Evolutionary conservation across 2,888 invertebrate species (phyloP).

Genomic region (Pseudoips prasinana): DNA sequence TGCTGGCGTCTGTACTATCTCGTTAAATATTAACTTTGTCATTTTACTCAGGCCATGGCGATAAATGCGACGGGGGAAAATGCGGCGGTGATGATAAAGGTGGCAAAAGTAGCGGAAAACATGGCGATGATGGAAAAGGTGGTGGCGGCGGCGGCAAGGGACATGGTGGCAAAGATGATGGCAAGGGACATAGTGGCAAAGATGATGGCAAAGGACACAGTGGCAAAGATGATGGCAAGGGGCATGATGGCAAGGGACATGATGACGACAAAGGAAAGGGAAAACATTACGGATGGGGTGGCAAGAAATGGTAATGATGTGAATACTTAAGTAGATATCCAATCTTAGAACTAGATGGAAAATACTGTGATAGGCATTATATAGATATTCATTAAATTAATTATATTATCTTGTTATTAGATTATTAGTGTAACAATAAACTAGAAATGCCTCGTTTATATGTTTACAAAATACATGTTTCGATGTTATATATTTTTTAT

Average conservation of each 20-base stretch:
- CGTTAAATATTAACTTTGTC: no score
- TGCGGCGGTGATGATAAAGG: constrained; percentile 5
- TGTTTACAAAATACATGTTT: no score
- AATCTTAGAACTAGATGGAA: no score
- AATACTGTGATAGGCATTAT: no score
- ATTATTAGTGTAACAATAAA: no score
- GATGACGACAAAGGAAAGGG: constrained; percentile 9
- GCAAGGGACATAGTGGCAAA: neutral
- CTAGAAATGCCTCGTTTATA: no score
- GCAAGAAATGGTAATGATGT: constrained; percentile 1
- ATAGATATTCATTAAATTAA: no score
- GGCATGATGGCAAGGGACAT: constrained; percentile 1
- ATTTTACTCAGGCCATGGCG: constrained; percentile 5
- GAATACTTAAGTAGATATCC: neutral
- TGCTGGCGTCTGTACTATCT: no score
- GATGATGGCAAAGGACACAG: constrained; percentile 12
- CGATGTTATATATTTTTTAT: no score
- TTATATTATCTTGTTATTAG: no score
- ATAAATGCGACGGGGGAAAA: constrained; percentile 8
- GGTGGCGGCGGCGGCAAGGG: constrained; percentile 14
- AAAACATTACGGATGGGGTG: constrained; percentile 15
- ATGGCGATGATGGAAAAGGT: constrained; percentile 10
- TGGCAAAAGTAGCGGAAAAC: constrained; percentile 3
- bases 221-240: constrained; percentile 1
- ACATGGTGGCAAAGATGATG: constrained; percentile 8